Evolutionary conservation across 2,113 vertebrate species (phyloP).

Genomic region (Hypomesus transpacificus): DNA sequence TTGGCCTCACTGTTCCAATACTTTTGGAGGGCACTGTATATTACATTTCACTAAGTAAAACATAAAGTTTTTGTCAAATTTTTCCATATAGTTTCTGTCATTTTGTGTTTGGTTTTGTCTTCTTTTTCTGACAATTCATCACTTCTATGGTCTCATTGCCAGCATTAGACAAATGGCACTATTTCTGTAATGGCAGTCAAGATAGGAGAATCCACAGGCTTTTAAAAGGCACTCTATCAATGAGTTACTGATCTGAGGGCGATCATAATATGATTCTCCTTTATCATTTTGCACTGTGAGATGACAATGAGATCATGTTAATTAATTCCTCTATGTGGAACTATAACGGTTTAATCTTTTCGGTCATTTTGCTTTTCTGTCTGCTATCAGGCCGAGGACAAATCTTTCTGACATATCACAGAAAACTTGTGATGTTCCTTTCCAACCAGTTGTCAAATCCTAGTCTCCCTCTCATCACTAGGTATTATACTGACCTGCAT

Average conservation of each 20-base stretch:
- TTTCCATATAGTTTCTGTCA: too few species aligned
- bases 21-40: too few species aligned
- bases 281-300: constrained; percentile 40
- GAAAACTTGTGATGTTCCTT: constrained; percentile 60
- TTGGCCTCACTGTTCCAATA: too few species aligned
- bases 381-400: constrained; percentile 57
- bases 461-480: constrained; percentile 40
- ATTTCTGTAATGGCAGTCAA: constrained; percentile 48
- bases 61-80: too few species aligned
- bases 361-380: constrained; percentile 54
- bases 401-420: constrained; percentile 49
- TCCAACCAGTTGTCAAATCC: constrained; percentile 60
- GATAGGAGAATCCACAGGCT: constrained; percentile 38
- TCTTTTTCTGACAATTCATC: too few species aligned
- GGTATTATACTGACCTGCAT: constrained; percentile 62
- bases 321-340: constrained; percentile 59
- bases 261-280: constrained; percentile 43
- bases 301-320: constrained; percentile 62
- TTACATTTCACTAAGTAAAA: too few species aligned
- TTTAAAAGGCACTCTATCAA: constrained; percentile 58
- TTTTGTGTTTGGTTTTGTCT: too few species aligned
- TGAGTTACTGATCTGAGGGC: constrained; percentile 52
- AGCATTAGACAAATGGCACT: constrained; percentile 43
- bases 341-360: constrained; percentile 59
- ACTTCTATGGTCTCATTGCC: not conserved